Conservation (phyloP, 2,888 invertebrate genomes). For the Synergus gifuensis region DNA sequence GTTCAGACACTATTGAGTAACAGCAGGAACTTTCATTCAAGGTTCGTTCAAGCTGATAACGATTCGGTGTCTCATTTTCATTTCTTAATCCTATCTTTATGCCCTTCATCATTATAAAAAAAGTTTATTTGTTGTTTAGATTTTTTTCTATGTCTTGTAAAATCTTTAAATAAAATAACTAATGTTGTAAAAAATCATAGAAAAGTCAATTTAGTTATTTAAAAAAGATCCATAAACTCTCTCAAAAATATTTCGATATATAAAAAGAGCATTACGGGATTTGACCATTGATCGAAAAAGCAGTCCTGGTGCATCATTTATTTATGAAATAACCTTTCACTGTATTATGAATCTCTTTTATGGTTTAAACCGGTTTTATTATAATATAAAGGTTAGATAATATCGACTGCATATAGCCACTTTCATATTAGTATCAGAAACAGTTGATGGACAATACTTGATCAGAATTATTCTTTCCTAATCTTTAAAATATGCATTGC, state of each 20-base stretch:
- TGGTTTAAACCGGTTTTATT: constrained; percentile 11
- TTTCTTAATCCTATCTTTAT: constrained; percentile 25
- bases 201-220: neutral
- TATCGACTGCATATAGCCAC: neutral
- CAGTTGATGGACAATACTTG: no score
- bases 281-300: neutral
- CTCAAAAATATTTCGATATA: neutral
- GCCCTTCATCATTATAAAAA: neutral
- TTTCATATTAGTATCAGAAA: neutral
- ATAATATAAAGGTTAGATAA: constrained; percentile 16
- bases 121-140: neutral
- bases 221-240: neutral
- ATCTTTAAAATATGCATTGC: neutral
- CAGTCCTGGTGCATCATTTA: neutral
- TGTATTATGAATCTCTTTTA: neutral
- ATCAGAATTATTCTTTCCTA: neutral
- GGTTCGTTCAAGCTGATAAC: constrained; percentile 33
- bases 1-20: constrained; percentile 25
- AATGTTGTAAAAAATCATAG: no score
- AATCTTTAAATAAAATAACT: no score
- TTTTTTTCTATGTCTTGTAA: no score
- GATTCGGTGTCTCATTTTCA: constrained; percentile 9
- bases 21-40: constrained; percentile 27
- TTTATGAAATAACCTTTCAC: constrained; percentile 2
- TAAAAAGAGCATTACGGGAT: neutral